Conservation (phyloP, 2,888 invertebrate genomes). For the Caprella mutica region DNA sequence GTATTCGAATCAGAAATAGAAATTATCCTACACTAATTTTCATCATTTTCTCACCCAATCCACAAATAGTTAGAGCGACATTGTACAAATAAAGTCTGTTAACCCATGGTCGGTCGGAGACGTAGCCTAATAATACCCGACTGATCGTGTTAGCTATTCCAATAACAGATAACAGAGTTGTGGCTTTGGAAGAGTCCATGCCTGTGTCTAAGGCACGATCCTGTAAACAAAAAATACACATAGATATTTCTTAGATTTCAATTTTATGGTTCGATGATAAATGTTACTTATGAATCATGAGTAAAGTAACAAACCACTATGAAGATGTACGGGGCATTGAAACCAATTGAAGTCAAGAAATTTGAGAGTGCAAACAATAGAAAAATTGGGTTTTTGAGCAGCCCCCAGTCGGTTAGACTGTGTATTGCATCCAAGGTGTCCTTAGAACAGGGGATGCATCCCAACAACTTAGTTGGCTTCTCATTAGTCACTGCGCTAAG, state of each 20-base stretch:
- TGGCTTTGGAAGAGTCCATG: slow-evolving; percentile 50
- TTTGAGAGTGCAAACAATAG: slow-evolving; percentile 84
- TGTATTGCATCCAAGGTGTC: slow-evolving; percentile 59
- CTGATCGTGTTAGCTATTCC: slow-evolving; percentile 83
- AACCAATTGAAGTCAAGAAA: slow-evolving; percentile 87
- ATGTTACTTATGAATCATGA: too few relatives aligned
- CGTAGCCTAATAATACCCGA: slow-evolving; percentile 71
- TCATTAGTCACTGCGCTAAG: too few relatives aligned
- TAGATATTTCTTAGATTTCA: too few relatives aligned
- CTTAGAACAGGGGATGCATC: slow-evolving; percentile 51
- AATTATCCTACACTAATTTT: too few relatives aligned
- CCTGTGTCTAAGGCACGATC: slow-evolving; percentile 55
- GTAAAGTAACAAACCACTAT: slow-evolving; percentile 54
- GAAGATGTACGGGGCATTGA: slow-evolving; percentile 85
- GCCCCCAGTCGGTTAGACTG: slow-evolving; percentile 72
- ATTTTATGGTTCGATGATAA: too few relatives aligned
- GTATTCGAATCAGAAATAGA: too few relatives aligned
- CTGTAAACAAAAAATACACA: slow-evolving; percentile 36
- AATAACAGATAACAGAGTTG: slow-evolving; percentile 63
- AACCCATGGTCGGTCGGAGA: slow-evolving; percentile 78
- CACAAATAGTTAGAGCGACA: slow-evolving; percentile 72
- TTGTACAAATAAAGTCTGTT: slow-evolving; percentile 86
- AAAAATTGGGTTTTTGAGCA: slow-evolving; percentile 75
- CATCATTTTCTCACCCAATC: slow-evolving; percentile 56
- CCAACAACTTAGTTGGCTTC: slow-evolving; percentile 20